Conservation (phyloP, 92 coral and sea anemone genomes). For the Palythoa grandis region DNA sequence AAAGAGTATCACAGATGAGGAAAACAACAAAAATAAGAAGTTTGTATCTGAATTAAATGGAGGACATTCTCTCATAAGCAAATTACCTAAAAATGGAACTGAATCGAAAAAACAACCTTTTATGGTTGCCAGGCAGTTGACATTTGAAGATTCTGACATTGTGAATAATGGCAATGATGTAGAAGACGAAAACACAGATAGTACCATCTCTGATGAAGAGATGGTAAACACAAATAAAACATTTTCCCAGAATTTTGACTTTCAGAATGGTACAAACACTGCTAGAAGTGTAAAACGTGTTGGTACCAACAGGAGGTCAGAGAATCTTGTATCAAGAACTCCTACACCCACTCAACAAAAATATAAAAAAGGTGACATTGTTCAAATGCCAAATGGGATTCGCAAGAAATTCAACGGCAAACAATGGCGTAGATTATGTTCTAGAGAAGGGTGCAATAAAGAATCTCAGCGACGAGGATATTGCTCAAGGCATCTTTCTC, state of each 20-base stretch:
- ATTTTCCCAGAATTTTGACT: conserved; percentile 46
- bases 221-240: conserved; percentile 62
- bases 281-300: conserved; percentile 45
- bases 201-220: conserved; percentile 97
- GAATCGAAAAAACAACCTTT: conserved; percentile 35
- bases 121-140: conserved; percentile 71
- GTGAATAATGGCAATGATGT: conserved; percentile 20
- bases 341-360: conserved; percentile 94
- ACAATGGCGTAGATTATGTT: conserved; percentile 96
- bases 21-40: conserved; percentile 16
- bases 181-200: conserved; percentile 93
- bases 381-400: conserved; percentile 92
- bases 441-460: conserved; percentile 92
- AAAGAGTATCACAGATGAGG: conserved; percentile 46
- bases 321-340: conserved; percentile 73
- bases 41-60: conserved; percentile 27
- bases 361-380: conserved; percentile 97
- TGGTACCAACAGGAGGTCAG: conserved; percentile 58
- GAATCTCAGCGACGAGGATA: conserved; percentile 97
- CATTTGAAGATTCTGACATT: conserved; percentile 60
- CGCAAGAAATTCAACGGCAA: conserved; percentile 97
- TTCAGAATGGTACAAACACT: conserved; percentile 29
- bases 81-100: conserved; percentile 19
- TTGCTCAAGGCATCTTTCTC: conserved; percentile 94
- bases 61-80: conserved; percentile 4